These are phyloP conservation scores for Falco novaeseelandiae DNA, from an alignment of 2,797 vertebrate genomes.

Conservation along the genomic window DNA sequence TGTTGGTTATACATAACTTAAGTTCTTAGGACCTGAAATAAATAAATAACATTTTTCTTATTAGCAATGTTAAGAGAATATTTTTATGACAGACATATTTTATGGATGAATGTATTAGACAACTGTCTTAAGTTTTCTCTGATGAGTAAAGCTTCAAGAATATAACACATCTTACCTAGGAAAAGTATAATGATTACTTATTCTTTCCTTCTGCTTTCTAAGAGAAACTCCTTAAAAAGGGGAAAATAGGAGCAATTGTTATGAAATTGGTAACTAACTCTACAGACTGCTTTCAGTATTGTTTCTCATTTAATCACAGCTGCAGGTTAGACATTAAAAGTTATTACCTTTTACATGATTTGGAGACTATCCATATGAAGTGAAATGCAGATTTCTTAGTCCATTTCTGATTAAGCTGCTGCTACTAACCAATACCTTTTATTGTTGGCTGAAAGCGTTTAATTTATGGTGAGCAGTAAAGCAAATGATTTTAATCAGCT, in stretches of 20 bases:
- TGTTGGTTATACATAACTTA: not conserved
- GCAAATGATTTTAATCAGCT: not conserved
- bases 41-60: not conserved
- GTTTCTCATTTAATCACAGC: not conserved
- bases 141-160: not conserved
- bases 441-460: not conserved
- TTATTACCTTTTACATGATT: not conserved
- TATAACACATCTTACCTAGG: not conserved
- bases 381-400: not conserved
- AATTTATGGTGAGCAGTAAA: not conserved
- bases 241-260: not conserved
- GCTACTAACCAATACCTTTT: not conserved
- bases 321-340: not conserved
- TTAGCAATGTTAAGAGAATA: not conserved
- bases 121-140: not conserved
- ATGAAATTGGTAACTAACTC: not conserved
- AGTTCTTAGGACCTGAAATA: not conserved
- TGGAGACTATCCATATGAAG: not conserved
- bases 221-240: not conserved
- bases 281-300: not conserved
- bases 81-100: not conserved
- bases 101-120: not conserved
- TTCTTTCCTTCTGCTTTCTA: not conserved
- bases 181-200: not conserved
- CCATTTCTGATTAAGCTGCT: not conserved